Evolutionary conservation across 2,888 invertebrate genomes (phyloP).

Genomic region (Punctoribates punctum): DNA sequence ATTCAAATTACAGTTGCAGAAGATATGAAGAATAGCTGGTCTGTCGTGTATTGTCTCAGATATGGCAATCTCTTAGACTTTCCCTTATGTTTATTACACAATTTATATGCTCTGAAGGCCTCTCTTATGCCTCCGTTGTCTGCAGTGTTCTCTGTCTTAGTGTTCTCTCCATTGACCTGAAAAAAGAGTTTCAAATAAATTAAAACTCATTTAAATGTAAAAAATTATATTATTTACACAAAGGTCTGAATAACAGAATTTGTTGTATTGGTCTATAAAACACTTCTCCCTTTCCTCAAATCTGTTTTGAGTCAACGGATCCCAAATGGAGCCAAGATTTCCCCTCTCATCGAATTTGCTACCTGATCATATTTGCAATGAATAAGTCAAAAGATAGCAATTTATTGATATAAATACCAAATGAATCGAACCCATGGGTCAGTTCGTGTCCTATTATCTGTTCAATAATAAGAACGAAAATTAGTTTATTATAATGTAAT

Average conservation of each 20-base stretch:
- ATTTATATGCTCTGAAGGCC: constrained; percentile 61
- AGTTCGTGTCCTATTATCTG: background rate
- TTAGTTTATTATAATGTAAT: background rate
- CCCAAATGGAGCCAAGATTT: constrained; percentile 50
- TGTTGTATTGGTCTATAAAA: constrained; percentile 50
- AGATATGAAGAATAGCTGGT: constrained; percentile 64
- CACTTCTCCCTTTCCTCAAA: constrained; percentile 49
- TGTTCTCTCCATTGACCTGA: constrained; percentile 73
- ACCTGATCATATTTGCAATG: constrained; percentile 60
- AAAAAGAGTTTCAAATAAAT: background rate
- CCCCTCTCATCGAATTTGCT: constrained; percentile 52
- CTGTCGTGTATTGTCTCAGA: constrained; percentile 1
- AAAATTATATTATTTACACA: background rate
- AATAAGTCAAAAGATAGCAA: too few relatives aligned
- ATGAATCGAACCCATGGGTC: background rate
- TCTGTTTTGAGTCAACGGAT: constrained; percentile 45
- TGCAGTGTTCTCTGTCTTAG: constrained; percentile 78
- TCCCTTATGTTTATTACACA: background rate
- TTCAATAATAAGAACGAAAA: background rate
- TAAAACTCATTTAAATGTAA: background rate
- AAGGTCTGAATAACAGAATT: constrained; percentile 57
- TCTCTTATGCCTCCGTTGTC: constrained; percentile 87
- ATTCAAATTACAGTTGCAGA: constrained; percentile 68
- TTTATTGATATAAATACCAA: too few relatives aligned
- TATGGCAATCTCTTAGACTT: background rate